Evolutionary conservation across 2,888 invertebrate species (phyloP).

Genomic region (Spicauda simplicius): DNA sequence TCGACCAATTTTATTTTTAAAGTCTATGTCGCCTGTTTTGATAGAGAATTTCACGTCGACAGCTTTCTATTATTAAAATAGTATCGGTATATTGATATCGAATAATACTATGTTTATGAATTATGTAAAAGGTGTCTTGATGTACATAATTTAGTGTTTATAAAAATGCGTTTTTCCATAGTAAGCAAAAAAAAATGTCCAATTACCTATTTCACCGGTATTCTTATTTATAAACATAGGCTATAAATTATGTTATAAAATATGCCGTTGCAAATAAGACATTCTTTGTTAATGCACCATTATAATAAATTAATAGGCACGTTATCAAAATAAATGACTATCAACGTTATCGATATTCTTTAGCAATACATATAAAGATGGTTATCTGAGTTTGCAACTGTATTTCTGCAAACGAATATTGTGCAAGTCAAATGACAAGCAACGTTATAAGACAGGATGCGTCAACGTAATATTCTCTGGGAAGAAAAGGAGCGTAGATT

Average conservation of each 20-base stretch:
- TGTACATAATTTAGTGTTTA: no score
- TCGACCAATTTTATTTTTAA: slow-evolving; percentile 63
- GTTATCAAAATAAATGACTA: slow-evolving; percentile 18
- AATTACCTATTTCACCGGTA: background rate
- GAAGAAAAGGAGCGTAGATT: slow-evolving; percentile 40
- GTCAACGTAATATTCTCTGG: slow-evolving; percentile 28
- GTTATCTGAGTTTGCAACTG: slow-evolving; percentile 20
- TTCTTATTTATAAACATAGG: background rate
- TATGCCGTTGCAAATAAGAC: background rate
- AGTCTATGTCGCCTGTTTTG: slow-evolving; percentile 55
- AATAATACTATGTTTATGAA: background rate
- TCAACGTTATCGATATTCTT: slow-evolving; percentile 14
- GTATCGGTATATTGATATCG: background rate
- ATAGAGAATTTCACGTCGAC: slow-evolving; percentile 42
- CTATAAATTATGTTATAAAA: background rate
- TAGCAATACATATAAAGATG: slow-evolving; percentile 6
- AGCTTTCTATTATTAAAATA: slow-evolving; percentile 25
- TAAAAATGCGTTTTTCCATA: no score
- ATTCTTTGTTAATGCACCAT: background rate
- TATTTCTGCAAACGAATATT: slow-evolving; percentile 20
- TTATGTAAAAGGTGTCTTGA: no score
- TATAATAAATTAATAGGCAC: slow-evolving; percentile 10
- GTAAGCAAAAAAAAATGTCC: no score
- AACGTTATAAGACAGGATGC: slow-evolving; percentile 27
- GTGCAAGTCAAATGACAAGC: slow-evolving; percentile 10